A percentile compares a stretch with the other conserved stretches of the same genome.
phyloP scores from a whole-genome alignment of 2,888 invertebrate species.

The Xylota sylvarum region DNA sequence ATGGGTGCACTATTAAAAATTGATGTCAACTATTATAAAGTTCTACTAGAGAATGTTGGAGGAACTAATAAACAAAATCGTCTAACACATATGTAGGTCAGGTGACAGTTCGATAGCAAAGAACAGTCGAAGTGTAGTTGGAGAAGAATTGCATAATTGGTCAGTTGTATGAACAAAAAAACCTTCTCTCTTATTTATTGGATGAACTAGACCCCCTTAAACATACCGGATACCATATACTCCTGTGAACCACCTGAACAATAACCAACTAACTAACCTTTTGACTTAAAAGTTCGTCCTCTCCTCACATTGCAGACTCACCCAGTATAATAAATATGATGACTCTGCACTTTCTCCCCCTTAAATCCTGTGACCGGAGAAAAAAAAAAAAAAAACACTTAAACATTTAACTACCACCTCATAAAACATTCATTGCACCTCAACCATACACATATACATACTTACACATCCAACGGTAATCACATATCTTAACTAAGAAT shows the following conservation, averaged over 20 bases:
- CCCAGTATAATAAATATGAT: slow-evolving; percentile 26
- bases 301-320: background rate
- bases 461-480: slow-evolving; percentile 30
- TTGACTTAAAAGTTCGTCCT: background rate
- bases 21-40: too few relatives aligned
- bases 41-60: too few relatives aligned
- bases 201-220: too few relatives aligned
- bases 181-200: too few relatives aligned
- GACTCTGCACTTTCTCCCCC: background rate
- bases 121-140: too few relatives aligned
- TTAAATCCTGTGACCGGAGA: slow-evolving; percentile 5
- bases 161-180: too few relatives aligned
- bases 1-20: too few relatives aligned
- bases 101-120: too few relatives aligned
- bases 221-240: too few relatives aligned
- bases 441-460: slow-evolving; percentile 33
- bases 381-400: slow-evolving; percentile 35
- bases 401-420: slow-evolving; percentile 67
- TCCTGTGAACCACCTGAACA: background rate
- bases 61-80: too few relatives aligned
- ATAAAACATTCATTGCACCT: slow-evolving; percentile 69
- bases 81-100: too few relatives aligned
- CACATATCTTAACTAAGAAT: slow-evolving; percentile 67
- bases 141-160: too few relatives aligned
- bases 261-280: slow-evolving; percentile 8